These are phyloP conservation scores for Grantiella picta DNA, from an alignment of 2,113 vertebrate genomes.

Conservation along the genomic window DNA sequence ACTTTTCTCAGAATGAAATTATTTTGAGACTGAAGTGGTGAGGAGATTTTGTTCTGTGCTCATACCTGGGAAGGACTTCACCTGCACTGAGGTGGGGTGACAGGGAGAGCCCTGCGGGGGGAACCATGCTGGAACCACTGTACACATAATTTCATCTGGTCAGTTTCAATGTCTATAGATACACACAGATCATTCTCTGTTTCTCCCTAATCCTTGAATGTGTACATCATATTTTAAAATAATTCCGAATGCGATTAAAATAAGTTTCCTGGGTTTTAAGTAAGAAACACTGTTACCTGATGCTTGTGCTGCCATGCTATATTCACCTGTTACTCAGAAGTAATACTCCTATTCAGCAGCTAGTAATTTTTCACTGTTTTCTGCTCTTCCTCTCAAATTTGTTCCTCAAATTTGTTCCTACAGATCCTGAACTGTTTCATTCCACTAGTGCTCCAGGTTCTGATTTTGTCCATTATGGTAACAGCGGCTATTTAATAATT, in stretches of 20 bases:
- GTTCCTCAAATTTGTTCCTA: neutral
- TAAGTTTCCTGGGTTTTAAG: neutral
- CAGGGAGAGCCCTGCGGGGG: neutral
- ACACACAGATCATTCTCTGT: neutral
- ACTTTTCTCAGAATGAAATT: neutral
- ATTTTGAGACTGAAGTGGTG: neutral
- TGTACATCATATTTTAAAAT: neutral
- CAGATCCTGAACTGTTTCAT: slow-evolving; percentile 77
- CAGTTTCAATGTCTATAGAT: neutral
- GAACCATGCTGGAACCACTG: neutral
- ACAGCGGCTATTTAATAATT: slow-evolving; percentile 83
- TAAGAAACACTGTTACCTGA: neutral
- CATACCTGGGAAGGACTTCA: neutral
- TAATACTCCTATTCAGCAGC: neutral
- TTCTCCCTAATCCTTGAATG: neutral
- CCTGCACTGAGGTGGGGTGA: fast-evolving
- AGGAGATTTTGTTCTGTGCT: neutral
- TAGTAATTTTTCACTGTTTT: neutral
- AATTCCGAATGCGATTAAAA: neutral
- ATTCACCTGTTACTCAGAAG: neutral
- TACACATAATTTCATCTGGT: neutral
- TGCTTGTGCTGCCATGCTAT: neutral
- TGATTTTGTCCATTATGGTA: slow-evolving; percentile 73
- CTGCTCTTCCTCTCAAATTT: neutral
- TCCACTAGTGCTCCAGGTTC: slow-evolving; percentile 55